Base-by-base conservation (phyloP, 2,888 invertebrate species). In the Stenichneumon culpator region DNA sequence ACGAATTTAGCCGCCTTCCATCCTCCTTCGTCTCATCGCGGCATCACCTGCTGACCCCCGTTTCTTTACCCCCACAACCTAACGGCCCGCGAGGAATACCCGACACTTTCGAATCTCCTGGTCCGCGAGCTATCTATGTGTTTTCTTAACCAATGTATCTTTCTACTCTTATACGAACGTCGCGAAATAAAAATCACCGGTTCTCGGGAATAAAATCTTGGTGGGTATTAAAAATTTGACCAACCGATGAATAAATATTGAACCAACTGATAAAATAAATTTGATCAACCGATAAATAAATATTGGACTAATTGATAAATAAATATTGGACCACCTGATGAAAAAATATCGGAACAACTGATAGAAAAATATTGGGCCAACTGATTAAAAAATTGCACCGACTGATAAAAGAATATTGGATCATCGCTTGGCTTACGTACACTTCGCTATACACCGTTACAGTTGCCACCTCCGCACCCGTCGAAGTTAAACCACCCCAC, bases 1-100 rank as follows among this genome's bases (percentile, higher is more conserved):
- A 22, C 63, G 70, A 77, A 82, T 80, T 77, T 60, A 65, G 78
- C 52, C 81, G 52, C 73, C 47, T 68, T 36, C 50, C 28, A 19
- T 19, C 19, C 28, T 22, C 22, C 16, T 2, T 22, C 1, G 52
- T 44, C 16, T 16, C 7, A 11, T n/a, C 36, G 4, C 32, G 39
- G 67, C 65, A 39, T 39, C 74, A 75, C 74, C 74, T 75, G 74
- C 74, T 65, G 74, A 75, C 65, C 65, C 36, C 28, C 19, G 44
- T 25, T 22, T 22, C 11, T 32, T n/a, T 4, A 44, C 52, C 63
- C 63, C 44, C 54, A 54, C 65, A 69, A 77, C 79, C 75, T 77
- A 32, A 32, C 36, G 50, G 50, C 50, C 22, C 28, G 44, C 52
- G 25, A 22, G 19, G 19, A 22, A 50, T 44, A 22, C 14, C 47